A percentile compares a stretch with the other conserved stretches of the same genome.
These are phyloP conservation scores for rabbit (Oryctolagus cuniculus) DNA, from an alignment of 2,113 vertebrate species.

Conservation along the genomic window DNA sequence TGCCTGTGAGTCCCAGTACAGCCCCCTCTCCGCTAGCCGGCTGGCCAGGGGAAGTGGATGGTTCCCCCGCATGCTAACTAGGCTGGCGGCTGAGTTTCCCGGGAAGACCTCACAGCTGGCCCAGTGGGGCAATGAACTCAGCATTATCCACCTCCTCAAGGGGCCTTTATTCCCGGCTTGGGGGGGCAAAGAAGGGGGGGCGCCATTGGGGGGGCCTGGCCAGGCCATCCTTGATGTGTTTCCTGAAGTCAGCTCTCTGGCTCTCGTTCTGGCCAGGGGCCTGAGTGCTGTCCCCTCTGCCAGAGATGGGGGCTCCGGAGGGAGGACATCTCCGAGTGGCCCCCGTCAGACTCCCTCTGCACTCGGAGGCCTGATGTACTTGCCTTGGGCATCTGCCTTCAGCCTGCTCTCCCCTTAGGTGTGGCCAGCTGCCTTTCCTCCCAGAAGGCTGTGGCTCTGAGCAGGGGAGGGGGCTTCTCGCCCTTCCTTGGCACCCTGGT, in stretches of 20 bases:
- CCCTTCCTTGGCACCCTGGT: neutral
- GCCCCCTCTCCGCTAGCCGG: conserved; percentile 7
- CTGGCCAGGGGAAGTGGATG: conserved; percentile 70
- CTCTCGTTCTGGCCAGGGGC: conserved; percentile 76
- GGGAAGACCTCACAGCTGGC: conserved; percentile 86
- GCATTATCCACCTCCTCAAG: conserved; percentile 85
- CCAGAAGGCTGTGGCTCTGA: neutral
- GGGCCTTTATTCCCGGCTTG: conserved; percentile 82
- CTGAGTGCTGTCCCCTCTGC: conserved; percentile 62
- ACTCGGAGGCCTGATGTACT: neutral
- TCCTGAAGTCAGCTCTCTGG: conserved; percentile 78
- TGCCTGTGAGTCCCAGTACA: conserved; percentile 69
- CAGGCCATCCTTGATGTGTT: conserved; percentile 79
- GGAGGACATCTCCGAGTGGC: conserved; percentile 27
- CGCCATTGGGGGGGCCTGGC: conserved; percentile 34
- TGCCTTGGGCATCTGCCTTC: conserved; percentile 1
- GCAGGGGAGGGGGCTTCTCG: neutral
- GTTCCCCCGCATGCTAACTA: conserved; percentile 82
- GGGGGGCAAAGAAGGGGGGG: conserved; percentile 59
- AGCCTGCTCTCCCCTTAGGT: neutral
- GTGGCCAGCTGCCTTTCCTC: neutral
- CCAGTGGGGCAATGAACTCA: conserved; percentile 85
- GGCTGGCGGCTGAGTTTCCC: conserved; percentile 77
- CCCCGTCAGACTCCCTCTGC: neutral
- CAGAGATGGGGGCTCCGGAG: conserved; percentile 46